A percentile compares a stretch with the other conserved stretches of the same genome.
These are phyloP conservation scores for Columba guinea DNA, from an alignment of 2,797 vertebrate genomes.

Conservation along the genomic window DNA sequence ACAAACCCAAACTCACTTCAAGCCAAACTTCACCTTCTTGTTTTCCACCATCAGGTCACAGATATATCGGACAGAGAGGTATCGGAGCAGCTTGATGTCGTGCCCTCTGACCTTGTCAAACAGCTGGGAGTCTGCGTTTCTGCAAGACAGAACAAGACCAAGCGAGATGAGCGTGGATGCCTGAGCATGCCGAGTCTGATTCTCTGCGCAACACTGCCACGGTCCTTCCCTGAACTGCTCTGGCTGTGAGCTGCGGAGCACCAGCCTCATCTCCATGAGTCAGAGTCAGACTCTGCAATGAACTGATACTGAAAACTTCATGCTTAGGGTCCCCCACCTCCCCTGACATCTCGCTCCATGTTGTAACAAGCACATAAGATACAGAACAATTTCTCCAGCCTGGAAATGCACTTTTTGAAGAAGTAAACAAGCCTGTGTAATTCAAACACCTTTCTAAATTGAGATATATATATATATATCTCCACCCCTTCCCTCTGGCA, in stretches of 20 bases:
- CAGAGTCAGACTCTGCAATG: background rate
- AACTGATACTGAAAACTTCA: background rate
- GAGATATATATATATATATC: background rate
- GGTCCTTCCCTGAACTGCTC: background rate
- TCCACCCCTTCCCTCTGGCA: background rate
- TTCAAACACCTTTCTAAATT: background rate
- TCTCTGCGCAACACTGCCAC: background rate
- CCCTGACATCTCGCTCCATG: background rate
- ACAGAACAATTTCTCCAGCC: background rate
- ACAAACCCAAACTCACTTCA: conserved; percentile 87
- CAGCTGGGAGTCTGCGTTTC: conserved; percentile 94
- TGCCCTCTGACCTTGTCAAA: conserved; percentile 97
- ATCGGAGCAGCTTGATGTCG: conserved; percentile 95
- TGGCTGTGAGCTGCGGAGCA: background rate
- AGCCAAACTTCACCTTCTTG: conserved; percentile 99
- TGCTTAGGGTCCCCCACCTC: background rate
- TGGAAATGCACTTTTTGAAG: background rate
- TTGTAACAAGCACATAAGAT: background rate
- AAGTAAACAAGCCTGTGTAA: background rate
- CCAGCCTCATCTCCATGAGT: background rate
- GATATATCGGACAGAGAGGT: conserved; percentile 94
- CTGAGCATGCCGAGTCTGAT: background rate
- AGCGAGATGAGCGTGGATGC: background rate
- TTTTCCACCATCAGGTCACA: conserved; percentile 99
- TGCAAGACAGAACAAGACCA: conserved; percentile 56